Base-by-base conservation (phyloP, 2,113 vertebrate genomes). In the Hystrix brachyura region DNA sequence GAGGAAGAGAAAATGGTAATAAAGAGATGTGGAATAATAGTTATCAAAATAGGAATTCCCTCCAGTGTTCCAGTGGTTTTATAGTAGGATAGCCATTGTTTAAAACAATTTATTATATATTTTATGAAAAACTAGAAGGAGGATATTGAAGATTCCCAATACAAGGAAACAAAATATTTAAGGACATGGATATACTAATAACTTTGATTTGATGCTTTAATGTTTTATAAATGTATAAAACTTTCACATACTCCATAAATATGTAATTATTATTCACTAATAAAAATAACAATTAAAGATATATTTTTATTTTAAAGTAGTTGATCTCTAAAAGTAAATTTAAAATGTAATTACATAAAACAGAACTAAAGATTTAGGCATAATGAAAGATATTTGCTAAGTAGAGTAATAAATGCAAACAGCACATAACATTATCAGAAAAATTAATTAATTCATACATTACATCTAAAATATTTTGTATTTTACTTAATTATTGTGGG, bases 21-120 rank as follows among this genome's bases (percentile, higher is more conserved):
- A n/a, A n/a, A n/a, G 3, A 3, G 15, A 48, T 3, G 3, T 38
- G 18, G 29, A 0, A 51, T 19, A 46, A 46, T 6, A 34, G 32
- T 46, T 60, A 43, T 13, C 27, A 48, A 83, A 72, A 51, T 62
- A 82, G 27, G 51, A 48, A 34, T 59, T 2, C 14, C 2, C 11
- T 27, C 19, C 82, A 11, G 53, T 15, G 32, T 71, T 71, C 32
- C 43, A 76, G 12, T 46, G n/a, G 69, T 43, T 46, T 29, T 25
- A 25, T 3, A 91, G 78, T 4, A 25, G 25, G 7, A 69, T 46
- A 9, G 1, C 3, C 17, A 91, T n/a, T 55, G 51, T 69, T 67
- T 57, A 25, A 0, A 29, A 80, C 34, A 65, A 23, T n/a, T 18
- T 53, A 53, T 80, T 57, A 67, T 27, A 27, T 12, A 48, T 23